These are phyloP conservation scores for Clusia tigrina DNA, from an alignment of 2,888 invertebrate genomes.

Conservation along the genomic window DNA sequence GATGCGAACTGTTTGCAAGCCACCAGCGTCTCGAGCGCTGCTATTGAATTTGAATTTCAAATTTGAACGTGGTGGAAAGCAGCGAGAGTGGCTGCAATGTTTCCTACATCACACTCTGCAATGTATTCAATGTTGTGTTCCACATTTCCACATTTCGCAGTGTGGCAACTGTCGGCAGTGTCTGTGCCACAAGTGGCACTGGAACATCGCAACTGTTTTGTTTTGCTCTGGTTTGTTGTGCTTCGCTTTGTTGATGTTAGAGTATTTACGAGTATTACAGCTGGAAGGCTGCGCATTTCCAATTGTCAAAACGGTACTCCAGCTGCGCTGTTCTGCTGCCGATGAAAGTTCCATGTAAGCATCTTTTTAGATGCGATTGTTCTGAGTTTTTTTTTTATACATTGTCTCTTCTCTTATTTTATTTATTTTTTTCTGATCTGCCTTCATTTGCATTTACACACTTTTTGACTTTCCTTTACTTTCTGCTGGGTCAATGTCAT, in stretches of 20 bases:
- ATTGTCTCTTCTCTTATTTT: background rate
- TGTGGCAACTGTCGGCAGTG: background rate
- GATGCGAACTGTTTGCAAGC: background rate
- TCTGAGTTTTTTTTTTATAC: background rate
- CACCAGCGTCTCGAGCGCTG: background rate
- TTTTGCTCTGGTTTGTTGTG: background rate
- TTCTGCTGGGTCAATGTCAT: conserved; percentile 20
- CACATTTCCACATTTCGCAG: background rate
- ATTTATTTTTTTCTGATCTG: background rate
- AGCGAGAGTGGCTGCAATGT: background rate
- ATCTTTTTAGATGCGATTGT: background rate
- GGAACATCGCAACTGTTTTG: background rate
- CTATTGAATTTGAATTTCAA: background rate
- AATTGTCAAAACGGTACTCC: background rate
- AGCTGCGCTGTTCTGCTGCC: background rate
- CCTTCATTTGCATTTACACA: too few species aligned
- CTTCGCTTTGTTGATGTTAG: background rate
- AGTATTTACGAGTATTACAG: background rate
- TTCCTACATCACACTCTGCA: background rate
- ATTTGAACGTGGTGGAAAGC: background rate
- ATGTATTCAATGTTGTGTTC: background rate
- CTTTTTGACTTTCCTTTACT: too few species aligned
- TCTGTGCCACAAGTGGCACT: background rate
- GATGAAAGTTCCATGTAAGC: background rate
- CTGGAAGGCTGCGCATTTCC: conserved; percentile 4